A percentile compares a stretch with the other conserved stretches of the same genome.
Conservation (phyloP, 2,888 invertebrate genomes). For the Octonoba sinensis region DNA sequence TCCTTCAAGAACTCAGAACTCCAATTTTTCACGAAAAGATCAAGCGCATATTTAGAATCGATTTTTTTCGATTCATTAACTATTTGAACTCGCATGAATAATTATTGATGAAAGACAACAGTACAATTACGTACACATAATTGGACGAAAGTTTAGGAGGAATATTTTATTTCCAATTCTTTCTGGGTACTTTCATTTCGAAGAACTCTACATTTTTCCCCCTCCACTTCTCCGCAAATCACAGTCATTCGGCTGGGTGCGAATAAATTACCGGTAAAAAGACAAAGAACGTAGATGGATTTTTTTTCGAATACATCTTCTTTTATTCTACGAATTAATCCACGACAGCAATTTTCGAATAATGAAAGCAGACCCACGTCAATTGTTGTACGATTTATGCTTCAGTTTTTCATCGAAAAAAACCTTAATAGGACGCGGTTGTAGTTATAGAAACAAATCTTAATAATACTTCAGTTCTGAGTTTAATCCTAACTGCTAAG, state of each 20-base stretch:
- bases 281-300: not conserved
- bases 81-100: slow-evolving; percentile 29
- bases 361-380: slow-evolving; percentile 32
- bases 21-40: too few species aligned
- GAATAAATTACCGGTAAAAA: slow-evolving; percentile 38
- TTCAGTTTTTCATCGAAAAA: slow-evolving; percentile 16
- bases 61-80: slow-evolving; percentile 40
- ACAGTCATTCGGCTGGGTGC: slow-evolving; percentile 25
- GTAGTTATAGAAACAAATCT: slow-evolving; percentile 8
- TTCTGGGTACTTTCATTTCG: slow-evolving; percentile 34
- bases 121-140: slow-evolving; percentile 34
- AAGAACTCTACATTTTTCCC: slow-evolving; percentile 5
- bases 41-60: too few species aligned
- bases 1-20: too few species aligned
- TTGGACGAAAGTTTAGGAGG: slow-evolving; percentile 27
- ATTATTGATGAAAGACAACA: slow-evolving; percentile 49
- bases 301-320: slow-evolving; percentile 36
- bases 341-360: slow-evolving; percentile 33
- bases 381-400: slow-evolving; percentile 55
- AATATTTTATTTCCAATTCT: slow-evolving; percentile 40
- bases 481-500: slow-evolving; percentile 45
- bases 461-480: slow-evolving; percentile 51
- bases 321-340: slow-evolving; percentile 44
- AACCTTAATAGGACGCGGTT: slow-evolving; percentile 26
- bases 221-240: slow-evolving; percentile 3